Conservation (phyloP, 2,113 vertebrate genomes). For the Mesembrinibis cayennensis region DNA sequence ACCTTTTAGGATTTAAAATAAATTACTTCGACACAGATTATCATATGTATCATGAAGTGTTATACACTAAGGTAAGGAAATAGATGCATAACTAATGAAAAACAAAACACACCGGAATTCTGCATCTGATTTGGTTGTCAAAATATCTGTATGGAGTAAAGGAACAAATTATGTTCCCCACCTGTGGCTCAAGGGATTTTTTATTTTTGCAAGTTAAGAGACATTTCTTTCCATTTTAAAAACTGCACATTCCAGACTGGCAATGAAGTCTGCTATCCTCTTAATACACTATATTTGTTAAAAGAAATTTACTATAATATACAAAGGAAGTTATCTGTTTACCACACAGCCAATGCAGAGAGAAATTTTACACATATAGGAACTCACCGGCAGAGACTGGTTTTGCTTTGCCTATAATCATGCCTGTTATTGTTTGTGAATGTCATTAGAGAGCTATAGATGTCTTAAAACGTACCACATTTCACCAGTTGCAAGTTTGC, state of each 20-base stretch:
- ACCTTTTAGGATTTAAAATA: not conserved
- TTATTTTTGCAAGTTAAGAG: not conserved
- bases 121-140: not conserved
- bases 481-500: not conserved
- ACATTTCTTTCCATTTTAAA: not conserved
- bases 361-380: not conserved
- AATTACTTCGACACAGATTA: not conserved
- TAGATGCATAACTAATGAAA: not conserved
- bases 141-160: not conserved
- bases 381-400: not conserved
- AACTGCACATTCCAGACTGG: not conserved
- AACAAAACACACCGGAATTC: not conserved
- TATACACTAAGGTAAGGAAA: not conserved
- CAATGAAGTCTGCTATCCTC: not conserved
- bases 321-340: not conserved
- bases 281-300: not conserved
- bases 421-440: not conserved
- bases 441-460: not conserved
- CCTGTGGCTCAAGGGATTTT: not conserved
- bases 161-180: not conserved
- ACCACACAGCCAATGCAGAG: not conserved
- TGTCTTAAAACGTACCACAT: not conserved
- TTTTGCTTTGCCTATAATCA: not conserved
- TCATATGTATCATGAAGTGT: not conserved
- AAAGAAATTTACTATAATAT: not conserved